Conservation (phyloP, 1,140 invertebrate genomes). For the Bombus affinis region DNA sequence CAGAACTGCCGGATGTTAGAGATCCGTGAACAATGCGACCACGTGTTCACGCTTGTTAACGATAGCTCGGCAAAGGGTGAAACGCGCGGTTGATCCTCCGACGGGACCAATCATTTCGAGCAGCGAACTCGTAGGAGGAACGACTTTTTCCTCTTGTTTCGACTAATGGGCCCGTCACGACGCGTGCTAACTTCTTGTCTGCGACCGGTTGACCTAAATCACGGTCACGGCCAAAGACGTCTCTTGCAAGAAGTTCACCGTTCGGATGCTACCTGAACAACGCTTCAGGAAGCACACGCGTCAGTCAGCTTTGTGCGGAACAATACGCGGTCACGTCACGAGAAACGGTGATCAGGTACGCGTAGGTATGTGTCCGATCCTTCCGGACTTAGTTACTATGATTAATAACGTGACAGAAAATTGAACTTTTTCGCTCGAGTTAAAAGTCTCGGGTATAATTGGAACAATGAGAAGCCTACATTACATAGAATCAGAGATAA, state of each 20-base stretch:
- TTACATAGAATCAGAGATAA: background rate
- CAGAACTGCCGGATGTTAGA: background rate
- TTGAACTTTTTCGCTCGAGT: background rate
- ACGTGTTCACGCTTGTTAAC: constrained; percentile 52
- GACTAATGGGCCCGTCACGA: background rate
- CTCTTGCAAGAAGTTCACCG: constrained; percentile 56
- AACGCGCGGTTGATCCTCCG: background rate
- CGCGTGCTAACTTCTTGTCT: constrained; percentile 80
- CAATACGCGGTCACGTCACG: constrained; percentile 38
- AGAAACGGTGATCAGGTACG: constrained; percentile 7
- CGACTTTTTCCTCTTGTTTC: constrained; percentile 35
- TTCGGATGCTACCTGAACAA: constrained; percentile 36
- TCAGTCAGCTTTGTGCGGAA: constrained; percentile 27
- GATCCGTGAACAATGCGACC: constrained; percentile 41
- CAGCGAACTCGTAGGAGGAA: constrained; percentile 18
- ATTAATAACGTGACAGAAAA: background rate
- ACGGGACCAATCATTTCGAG: constrained; percentile 35
- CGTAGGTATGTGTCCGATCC: constrained; percentile 18
- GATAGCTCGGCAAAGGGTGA: constrained; percentile 33
- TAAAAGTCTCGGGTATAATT: background rate
- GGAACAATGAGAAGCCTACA: too few relatives aligned
- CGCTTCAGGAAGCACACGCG: constrained; percentile 28
- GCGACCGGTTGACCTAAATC: constrained; percentile 83
- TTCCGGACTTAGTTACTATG: background rate
- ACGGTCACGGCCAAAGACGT: constrained; percentile 78